These are phyloP conservation scores for Notodonta dromedarius DNA, from an alignment of 2,888 invertebrate genomes.

Conservation along the genomic window DNA sequence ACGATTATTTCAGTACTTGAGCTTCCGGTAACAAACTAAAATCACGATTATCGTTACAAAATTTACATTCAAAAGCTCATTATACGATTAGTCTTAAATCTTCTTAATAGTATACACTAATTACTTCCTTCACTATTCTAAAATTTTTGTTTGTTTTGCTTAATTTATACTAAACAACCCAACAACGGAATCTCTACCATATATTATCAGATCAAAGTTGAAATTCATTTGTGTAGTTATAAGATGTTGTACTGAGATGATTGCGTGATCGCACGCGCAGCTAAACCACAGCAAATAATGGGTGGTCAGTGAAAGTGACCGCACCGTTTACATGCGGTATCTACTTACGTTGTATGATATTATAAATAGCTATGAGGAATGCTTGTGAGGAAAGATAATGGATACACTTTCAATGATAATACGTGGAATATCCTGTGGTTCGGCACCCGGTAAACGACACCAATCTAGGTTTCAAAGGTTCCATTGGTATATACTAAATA, in stretches of 20 bases:
- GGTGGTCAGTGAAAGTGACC: conserved; percentile 52
- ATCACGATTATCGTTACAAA: not conserved
- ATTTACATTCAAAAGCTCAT: not conserved
- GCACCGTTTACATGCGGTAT: conserved; percentile 12
- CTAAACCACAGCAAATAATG: conserved; percentile 26
- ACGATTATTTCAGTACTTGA: not conserved
- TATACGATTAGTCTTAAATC: too few species aligned
- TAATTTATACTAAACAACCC: not conserved
- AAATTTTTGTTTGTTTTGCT: not conserved
- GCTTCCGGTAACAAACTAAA: not conserved
- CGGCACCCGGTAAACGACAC: too few species aligned
- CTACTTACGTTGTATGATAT: conserved; percentile 22
- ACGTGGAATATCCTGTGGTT: too few species aligned
- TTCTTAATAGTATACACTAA: conserved; percentile 10
- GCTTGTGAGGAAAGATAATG: not conserved
- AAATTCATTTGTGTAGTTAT: conserved; percentile 7
- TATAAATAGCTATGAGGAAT: conserved; percentile 17
- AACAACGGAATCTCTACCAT: not conserved
- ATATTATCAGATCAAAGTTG: conserved; percentile 8
- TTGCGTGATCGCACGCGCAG: conserved; percentile 48
- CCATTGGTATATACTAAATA: too few species aligned
- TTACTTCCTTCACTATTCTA: conserved; percentile 13
- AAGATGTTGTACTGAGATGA: conserved; percentile 15
- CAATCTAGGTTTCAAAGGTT: too few species aligned
- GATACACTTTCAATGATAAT: not conserved